Evolutionary conservation across 2,797 vertebrate species (phyloP).

Genomic region (Epinephelus awoara): DNA sequence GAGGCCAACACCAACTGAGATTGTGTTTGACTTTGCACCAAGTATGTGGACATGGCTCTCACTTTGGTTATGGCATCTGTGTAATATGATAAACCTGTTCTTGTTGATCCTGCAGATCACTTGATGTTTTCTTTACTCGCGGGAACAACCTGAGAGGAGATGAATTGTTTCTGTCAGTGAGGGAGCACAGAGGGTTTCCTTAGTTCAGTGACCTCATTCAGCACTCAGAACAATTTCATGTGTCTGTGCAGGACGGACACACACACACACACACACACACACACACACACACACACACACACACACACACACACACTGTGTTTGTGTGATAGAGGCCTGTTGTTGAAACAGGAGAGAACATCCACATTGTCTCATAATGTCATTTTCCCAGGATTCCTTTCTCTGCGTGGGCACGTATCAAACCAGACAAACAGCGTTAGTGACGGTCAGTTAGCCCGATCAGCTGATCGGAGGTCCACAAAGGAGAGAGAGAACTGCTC

Average conservation of each 20-base stretch:
- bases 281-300: slow-evolving; percentile 12
- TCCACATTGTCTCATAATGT: slow-evolving; percentile 22
- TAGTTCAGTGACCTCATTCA: slow-evolving; percentile 41
- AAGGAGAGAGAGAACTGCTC: no score
- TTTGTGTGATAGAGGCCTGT: slow-evolving; percentile 38
- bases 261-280: slow-evolving; percentile 19
- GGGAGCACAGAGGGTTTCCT: slow-evolving; percentile 17
- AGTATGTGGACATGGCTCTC: no score
- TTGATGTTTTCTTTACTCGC: not conserved
- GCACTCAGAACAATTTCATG: slow-evolving; percentile 22
- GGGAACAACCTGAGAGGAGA: not conserved
- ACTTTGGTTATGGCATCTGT: no score
- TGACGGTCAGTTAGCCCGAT: no score
- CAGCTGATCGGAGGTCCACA: no score
- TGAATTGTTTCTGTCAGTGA: not conserved
- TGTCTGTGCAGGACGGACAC: not conserved
- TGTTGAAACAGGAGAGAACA: slow-evolving; percentile 42
- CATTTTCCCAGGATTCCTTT: slow-evolving; percentile 49
- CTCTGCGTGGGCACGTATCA: no score
- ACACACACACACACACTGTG: slow-evolving; percentile 7
- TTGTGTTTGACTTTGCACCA: no score
- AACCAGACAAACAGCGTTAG: no score
- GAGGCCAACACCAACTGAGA: no score
- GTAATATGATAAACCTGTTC: not conserved
- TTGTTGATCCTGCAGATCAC: not conserved